Evolutionary conservation across 2,113 vertebrate genomes (phyloP).

Genomic region (Triplophysa tibetana): DNA sequence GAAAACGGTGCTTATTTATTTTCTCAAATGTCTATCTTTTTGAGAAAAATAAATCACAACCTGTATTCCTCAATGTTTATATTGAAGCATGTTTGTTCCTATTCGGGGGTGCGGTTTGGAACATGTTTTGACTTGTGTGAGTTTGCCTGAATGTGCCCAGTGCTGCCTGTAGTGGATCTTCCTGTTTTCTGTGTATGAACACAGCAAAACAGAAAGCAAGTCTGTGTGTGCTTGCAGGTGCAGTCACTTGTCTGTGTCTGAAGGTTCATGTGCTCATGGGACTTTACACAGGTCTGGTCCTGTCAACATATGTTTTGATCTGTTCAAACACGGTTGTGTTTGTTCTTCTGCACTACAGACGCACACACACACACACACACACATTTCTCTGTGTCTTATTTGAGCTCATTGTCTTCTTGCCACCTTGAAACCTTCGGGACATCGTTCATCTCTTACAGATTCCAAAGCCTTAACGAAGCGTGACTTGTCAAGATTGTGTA

Average conservation of each 20-base stretch:
- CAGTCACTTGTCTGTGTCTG: slow-evolving; percentile 15
- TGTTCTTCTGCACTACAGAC: not conserved
- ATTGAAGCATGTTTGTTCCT: not conserved
- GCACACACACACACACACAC: not conserved
- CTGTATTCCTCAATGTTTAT: not conserved
- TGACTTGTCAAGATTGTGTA: not conserved
- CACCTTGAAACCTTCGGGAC: slow-evolving; percentile 7
- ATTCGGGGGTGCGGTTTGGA: not conserved
- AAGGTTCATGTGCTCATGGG: slow-evolving; percentile 8
- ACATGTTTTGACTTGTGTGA: not conserved
- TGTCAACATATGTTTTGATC: slow-evolving; percentile 13
- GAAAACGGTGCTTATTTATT: not conserved
- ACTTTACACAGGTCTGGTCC: slow-evolving; percentile 13
- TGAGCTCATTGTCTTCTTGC: not conserved
- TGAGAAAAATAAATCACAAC: not conserved
- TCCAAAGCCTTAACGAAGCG: too few species aligned
- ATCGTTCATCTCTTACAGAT: not conserved
- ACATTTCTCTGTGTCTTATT: not conserved
- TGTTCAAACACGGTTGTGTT: slow-evolving; percentile 31
- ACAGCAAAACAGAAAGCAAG: not conserved
- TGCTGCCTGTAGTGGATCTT: not conserved
- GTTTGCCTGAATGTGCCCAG: slow-evolving; percentile 10
- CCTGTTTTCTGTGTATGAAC: too few species aligned
- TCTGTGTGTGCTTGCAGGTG: slow-evolving; percentile 27
- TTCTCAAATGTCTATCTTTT: not conserved